Evolutionary conservation across 2,113 vertebrate species (phyloP).

Genomic region (Melanotaenia duboulayi): DNA sequence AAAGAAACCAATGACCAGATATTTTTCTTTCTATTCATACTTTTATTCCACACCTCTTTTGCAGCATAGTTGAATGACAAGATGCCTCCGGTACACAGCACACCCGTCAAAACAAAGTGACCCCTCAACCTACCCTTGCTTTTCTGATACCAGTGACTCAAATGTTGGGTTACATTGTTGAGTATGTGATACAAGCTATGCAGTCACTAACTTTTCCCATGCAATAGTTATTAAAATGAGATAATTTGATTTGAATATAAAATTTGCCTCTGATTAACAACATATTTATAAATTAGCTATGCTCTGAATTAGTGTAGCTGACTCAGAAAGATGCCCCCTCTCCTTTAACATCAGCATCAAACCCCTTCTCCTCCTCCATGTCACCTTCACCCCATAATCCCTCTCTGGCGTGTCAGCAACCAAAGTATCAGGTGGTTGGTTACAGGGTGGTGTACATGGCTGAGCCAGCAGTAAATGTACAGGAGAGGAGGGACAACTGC

Average conservation of each 20-base stretch:
- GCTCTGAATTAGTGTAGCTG: conserved; percentile 76
- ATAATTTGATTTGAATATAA: background rate
- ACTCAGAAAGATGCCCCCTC: conserved; percentile 79
- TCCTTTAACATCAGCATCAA: conserved; percentile 83
- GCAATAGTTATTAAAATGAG: background rate
- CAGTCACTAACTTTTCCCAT: background rate
- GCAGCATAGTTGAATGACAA: conserved; percentile 7
- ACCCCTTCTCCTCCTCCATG: conserved; percentile 85
- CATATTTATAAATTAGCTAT: conserved; percentile 38
- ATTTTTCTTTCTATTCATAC: background rate
- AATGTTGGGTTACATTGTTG: background rate
- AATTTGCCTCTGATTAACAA: background rate
- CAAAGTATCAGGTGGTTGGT: conserved; percentile 73
- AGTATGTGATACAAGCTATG: background rate
- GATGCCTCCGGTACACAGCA: background rate
- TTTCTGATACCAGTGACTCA: conserved; percentile 1
- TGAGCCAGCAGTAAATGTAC: conserved; percentile 26
- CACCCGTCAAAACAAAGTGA: background rate
- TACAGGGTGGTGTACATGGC: conserved; percentile 19
- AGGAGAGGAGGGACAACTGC: conserved; percentile 14
- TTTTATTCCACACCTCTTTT: conserved; percentile 27
- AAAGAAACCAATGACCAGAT: background rate
- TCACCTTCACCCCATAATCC: conserved; percentile 89
- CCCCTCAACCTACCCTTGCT: background rate
- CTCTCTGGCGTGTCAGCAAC: conserved; percentile 89